phyloP scores from a whole-genome alignment of 2,113 vertebrate species.

The Lophura nycthemera region DNA sequence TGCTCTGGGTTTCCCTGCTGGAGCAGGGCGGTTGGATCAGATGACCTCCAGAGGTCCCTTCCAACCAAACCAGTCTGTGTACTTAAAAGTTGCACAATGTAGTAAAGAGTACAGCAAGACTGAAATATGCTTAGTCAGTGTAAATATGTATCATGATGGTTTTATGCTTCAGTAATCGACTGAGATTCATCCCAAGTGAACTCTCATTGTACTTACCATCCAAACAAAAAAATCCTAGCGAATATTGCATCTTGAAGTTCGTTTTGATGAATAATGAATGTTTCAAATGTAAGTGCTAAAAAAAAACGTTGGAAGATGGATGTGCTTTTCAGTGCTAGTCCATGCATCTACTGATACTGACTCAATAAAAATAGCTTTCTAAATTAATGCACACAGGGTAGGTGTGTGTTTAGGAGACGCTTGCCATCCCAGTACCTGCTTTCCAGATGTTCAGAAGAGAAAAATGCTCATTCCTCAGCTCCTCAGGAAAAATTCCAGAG shows the following conservation, averaged over 20 bases:
- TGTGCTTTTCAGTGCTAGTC: background rate
- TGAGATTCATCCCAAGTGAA: conserved; percentile 1
- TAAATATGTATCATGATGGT: background rate
- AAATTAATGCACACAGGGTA: background rate
- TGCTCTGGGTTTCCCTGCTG: background rate
- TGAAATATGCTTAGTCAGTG: conserved; percentile 4
- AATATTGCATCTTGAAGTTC: background rate
- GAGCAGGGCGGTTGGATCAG: background rate
- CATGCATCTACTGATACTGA: background rate
- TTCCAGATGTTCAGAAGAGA: background rate
- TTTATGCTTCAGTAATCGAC: background rate
- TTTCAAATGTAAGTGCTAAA: conserved; percentile 25
- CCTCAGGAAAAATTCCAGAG: conserved; percentile 1
- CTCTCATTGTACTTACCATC: conserved; percentile 21
- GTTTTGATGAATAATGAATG: conserved; percentile 19
- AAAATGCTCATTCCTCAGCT: background rate
- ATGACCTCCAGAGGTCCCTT: background rate
- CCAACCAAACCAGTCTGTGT: background rate
- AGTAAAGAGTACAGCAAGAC: conserved; percentile 28
- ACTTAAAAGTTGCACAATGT: background rate
- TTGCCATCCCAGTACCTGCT: background rate
- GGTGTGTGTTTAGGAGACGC: background rate
- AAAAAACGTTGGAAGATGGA: background rate
- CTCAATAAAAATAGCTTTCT: background rate
- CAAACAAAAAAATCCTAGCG: conserved; percentile 8